A percentile compares a stretch with the other conserved stretches of the same genome.
phyloP scores from a whole-genome alignment of 2,113 vertebrate genomes.

The Cairina moschata region DNA sequence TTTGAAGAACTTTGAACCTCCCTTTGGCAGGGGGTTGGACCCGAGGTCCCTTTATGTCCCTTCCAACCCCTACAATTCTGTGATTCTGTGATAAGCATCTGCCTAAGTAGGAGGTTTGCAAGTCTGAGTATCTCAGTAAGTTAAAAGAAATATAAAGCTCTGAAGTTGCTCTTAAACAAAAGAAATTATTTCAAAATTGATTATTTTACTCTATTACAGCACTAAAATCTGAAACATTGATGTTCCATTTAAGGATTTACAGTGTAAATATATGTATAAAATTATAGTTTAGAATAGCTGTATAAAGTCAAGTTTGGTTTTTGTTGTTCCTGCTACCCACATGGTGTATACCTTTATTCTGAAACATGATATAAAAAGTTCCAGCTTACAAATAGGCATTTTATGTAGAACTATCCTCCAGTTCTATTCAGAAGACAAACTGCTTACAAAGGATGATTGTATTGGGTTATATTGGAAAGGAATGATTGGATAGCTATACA shows the following conservation, averaged over 20 bases:
- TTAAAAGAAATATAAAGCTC: not conserved
- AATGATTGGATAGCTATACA: not conserved
- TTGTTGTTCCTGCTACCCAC: not conserved
- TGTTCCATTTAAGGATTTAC: not conserved
- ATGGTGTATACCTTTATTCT: not conserved
- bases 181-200: not conserved
- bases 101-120: not conserved
- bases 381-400: not conserved
- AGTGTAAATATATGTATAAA: not conserved
- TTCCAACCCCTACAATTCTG: too few relatives aligned
- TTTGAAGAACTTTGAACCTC: too few relatives aligned
- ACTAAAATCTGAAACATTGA: not conserved
- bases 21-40: too few relatives aligned
- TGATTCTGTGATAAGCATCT: not conserved
- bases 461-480: not conserved
- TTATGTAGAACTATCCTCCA: not conserved
- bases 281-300: not conserved
- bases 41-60: too few relatives aligned
- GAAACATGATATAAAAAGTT: not conserved
- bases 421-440: not conserved
- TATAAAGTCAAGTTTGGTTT: not conserved
- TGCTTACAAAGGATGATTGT: not conserved
- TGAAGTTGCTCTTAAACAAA: not conserved
- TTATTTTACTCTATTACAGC: not conserved
- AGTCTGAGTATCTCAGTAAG: not conserved